Conservation (phyloP, 2,113 vertebrate genomes). For the Crypturellus undulatus region DNA sequence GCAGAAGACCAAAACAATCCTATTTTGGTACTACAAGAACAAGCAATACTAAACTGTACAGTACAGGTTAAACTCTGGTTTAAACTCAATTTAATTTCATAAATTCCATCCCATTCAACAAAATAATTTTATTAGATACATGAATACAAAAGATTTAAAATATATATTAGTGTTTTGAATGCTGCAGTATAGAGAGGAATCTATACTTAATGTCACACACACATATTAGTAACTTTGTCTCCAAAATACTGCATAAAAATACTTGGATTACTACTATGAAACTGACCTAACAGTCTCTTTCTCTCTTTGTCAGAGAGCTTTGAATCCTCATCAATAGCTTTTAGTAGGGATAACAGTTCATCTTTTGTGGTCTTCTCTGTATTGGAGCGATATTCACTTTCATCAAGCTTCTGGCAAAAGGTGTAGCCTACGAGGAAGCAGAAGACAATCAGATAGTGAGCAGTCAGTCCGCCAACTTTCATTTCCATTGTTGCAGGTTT, state of each 20-base stretch:
- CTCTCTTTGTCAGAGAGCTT: conserved; percentile 90
- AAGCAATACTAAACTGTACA: neutral
- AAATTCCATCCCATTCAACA: neutral
- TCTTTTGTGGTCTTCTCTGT: conserved; percentile 88
- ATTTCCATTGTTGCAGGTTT: neutral
- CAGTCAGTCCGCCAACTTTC: neutral
- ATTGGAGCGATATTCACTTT: conserved; percentile 77
- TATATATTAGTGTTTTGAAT: conserved; percentile 61
- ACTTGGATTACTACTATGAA: conserved; percentile 91
- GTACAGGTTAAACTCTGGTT: neutral
- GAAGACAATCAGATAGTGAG: neutral
- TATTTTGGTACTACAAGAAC: neutral
- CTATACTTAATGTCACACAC: conserved; percentile 63
- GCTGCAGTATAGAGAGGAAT: neutral
- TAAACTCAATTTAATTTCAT: neutral
- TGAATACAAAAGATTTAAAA: conserved; percentile 66
- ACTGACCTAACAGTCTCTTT: conserved; percentile 88
- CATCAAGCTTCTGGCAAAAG: conserved; percentile 86
- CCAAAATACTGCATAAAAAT: conserved; percentile 96
- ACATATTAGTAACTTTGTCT: conserved; percentile 81
- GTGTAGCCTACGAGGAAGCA: conserved; percentile 80
- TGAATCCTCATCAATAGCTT: conserved; percentile 88
- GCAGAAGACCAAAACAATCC: neutral
- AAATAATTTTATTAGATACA: conserved; percentile 78
- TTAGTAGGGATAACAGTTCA: conserved; percentile 87